Evolutionary conservation across 2,888 invertebrate genomes (phyloP).

Genomic region (Trissoscelio sp.): DNA sequence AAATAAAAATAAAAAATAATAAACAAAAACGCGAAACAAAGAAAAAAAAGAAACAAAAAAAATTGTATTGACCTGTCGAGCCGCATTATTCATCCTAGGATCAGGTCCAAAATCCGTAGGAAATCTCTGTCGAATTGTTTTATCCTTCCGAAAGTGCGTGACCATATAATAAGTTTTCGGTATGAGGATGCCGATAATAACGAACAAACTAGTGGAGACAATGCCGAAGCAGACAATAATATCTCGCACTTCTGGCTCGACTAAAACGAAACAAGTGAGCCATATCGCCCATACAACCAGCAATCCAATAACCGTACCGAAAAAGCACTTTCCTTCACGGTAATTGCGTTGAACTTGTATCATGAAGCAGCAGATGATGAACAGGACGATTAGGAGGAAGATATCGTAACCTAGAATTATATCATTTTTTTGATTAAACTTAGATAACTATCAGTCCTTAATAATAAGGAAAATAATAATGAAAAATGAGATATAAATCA

Average conservation of each 20-base stretch:
- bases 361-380: constrained; percentile 86
- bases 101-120: constrained; percentile 74
- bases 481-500: no score
- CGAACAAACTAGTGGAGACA: constrained; percentile 86
- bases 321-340: constrained; percentile 85
- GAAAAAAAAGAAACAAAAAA: neutral
- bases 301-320: constrained; percentile 85
- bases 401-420: constrained; percentile 86
- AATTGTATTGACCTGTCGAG: constrained; percentile 48
- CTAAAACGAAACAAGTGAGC: constrained; percentile 86
- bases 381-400: constrained; percentile 85
- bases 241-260: constrained; percentile 85
- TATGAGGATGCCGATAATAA: constrained; percentile 87
- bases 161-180: constrained; percentile 89
- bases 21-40: constrained; percentile 17
- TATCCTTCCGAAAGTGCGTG: constrained; percentile 86
- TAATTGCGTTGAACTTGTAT: constrained; percentile 88
- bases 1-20: constrained; percentile 4
- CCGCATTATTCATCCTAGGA: constrained; percentile 74
- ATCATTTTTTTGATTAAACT: neutral
- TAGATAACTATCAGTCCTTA: no score
- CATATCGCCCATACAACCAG: constrained; percentile 84
- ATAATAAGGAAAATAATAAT: constrained; percentile 1
- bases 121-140: constrained; percentile 77
- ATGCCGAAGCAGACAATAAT: constrained; percentile 86